These are phyloP conservation scores for Myrmophylax atrothorax DNA, from an alignment of 2,113 vertebrate genomes.

Conservation along the genomic window DNA sequence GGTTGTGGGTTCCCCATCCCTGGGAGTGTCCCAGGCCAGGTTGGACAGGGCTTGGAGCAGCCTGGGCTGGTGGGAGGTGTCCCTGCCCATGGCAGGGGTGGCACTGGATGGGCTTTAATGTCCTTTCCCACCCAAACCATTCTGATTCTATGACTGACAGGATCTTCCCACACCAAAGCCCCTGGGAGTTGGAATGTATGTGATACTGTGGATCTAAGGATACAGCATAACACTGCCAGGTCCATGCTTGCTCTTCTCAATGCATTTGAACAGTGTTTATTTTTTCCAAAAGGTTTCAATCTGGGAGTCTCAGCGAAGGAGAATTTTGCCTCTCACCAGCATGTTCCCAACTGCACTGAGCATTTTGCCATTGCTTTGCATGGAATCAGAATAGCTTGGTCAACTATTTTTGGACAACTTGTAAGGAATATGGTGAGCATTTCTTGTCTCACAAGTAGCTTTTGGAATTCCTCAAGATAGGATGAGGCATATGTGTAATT, in stretches of 20 bases:
- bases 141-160: background rate
- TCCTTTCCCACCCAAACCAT: background rate
- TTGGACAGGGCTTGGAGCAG: accelerated
- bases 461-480: background rate
- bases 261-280: accelerated
- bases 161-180: background rate
- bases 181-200: background rate
- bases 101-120: accelerated
- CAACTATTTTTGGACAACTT: background rate
- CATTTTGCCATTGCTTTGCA: background rate
- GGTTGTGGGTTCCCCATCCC: background rate
- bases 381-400: background rate
- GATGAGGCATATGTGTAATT: background rate
- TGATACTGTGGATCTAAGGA: background rate
- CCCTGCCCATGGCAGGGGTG: background rate
- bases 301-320: background rate
- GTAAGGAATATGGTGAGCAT: background rate
- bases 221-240: background rate
- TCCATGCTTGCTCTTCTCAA: background rate
- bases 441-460: background rate
- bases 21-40: background rate
- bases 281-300: background rate
- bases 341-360: background rate
- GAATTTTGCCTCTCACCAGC: background rate
- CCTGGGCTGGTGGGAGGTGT: accelerated